A percentile compares a stretch with the other conserved stretches of the same genome.
Evolutionary conservation across 2,113 vertebrate genomes (phyloP).

Genomic region (Silurus meridionalis): DNA sequence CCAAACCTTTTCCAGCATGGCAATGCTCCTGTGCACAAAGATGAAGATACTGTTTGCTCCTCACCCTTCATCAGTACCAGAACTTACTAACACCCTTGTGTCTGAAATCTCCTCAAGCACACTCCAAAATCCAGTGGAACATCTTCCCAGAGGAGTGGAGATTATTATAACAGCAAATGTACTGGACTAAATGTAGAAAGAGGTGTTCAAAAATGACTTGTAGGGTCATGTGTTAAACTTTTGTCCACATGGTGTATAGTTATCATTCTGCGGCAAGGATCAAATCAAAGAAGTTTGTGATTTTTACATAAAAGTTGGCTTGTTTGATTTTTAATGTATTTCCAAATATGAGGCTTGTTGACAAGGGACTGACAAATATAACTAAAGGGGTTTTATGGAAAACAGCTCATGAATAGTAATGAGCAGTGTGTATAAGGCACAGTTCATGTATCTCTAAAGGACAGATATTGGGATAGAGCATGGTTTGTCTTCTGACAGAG

Average conservation of each 20-base stretch:
- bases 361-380: neutral
- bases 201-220: no score
- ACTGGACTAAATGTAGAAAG: no score
- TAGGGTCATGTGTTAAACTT: no score
- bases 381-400: constrained; percentile 8
- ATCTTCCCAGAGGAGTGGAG: no score
- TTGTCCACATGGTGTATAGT: neutral
- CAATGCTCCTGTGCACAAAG: no score
- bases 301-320: neutral
- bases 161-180: no score
- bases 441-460: constrained; percentile 39
- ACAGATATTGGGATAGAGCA: neutral
- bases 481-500: neutral
- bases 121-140: no score
- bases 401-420: constrained; percentile 31
- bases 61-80: no score
- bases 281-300: neutral
- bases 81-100: no score
- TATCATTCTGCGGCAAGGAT: neutral
- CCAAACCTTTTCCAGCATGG: no score
- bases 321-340: neutral
- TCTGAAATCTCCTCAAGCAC: no score
- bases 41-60: no score
- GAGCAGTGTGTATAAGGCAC: constrained; percentile 9
- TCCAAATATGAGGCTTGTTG: neutral